Base-by-base conservation (phyloP, 1,140 invertebrate genomes). In the Diabrotica undecimpunctata region DNA sequence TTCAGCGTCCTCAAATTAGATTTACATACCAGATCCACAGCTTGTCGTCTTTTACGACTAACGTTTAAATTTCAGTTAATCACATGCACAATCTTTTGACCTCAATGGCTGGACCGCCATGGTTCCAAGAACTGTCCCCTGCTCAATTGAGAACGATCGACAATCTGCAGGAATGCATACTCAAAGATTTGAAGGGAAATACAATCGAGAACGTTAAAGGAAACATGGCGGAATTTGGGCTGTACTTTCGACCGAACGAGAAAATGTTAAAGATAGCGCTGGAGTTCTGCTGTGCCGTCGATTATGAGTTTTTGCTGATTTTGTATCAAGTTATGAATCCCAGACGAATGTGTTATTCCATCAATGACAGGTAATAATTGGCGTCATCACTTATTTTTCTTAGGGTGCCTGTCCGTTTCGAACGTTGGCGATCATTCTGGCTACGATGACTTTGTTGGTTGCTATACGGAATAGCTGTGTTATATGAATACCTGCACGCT, bases 51-150 rank as follows among this genome's bases (percentile, higher is more conserved):
- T n/a, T 25, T 25, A 25, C 4, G 4, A 25, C 25, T 25, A 25
- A 25, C 25, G 25, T 25, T 25, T 2, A 25, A 25, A 25, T 25
- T 25, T 25, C 25, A 25, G 25, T 25, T 25, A 25, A 25, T 4
- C 25, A 25, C 1, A 39, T 46, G 4, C 68, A 71, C 60, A 13
- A 12, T 6, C 46, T 59, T 35, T 52, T 74, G 6, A 59, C 66
- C 10, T 39, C 54, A 13, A 46, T 61, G 38, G 60, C 74, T 36
- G 75, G 75, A 2, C 77, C 77, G 3, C 71, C 69, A 11, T 78
- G 77, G 77, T 78, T 70, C 57, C 75, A 77, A 64, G 77, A 78
- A 70, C 55, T 77, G n/a, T 76, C 70, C 10, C 68, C 72, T 6
- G 63, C 64, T 53, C 77, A 78, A 67, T 35, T 71, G 5, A 37